A percentile compares a stretch with the other conserved stretches of the same genome.
Conservation (phyloP, 2,888 invertebrate species). For the Cantharis rustica region DNA sequence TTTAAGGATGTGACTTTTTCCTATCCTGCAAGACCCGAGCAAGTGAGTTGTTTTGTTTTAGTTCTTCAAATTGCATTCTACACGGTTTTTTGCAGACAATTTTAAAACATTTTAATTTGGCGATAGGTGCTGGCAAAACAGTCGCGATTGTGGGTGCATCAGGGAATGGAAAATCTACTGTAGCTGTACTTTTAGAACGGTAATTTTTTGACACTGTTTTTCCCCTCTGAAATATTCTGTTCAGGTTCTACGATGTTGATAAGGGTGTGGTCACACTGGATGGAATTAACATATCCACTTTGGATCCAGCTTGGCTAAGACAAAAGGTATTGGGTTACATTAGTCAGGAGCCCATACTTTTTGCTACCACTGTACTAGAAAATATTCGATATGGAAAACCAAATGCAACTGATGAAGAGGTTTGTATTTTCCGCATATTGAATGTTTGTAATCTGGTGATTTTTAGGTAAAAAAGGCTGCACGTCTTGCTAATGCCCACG, state of each 20-base stretch:
- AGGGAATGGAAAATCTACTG: conserved; percentile 94
- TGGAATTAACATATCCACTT: conserved; percentile 68
- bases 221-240: conserved; percentile 23
- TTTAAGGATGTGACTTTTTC: conserved; percentile 87
- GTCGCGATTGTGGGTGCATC: conserved; percentile 93
- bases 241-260: conserved; percentile 81
- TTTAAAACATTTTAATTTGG: conserved; percentile 81
- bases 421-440: conserved; percentile 43
- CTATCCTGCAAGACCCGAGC: conserved; percentile 82
- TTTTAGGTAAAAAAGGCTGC: conserved; percentile 78
- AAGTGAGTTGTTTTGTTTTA: conserved; percentile 51
- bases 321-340: conserved; percentile 85
- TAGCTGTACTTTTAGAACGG: conserved; percentile 87
- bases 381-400: conserved; percentile 91
- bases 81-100: conserved; percentile 62
- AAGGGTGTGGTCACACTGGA: conserved; percentile 77
- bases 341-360: conserved; percentile 92
- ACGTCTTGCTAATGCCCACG: conserved; percentile 86
- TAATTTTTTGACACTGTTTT: conserved; percentile 44
- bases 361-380: conserved; percentile 88
- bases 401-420: conserved; percentile 71
- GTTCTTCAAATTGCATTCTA: neutral
- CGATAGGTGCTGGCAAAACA: conserved; percentile 84
- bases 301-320: conserved; percentile 86
- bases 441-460: conserved; percentile 2